A percentile compares a stretch with the other conserved stretches of the same genome.
phyloP scores from a whole-genome alignment of 2,113 vertebrate genomes.

The Miniopterus natalensis region DNA sequence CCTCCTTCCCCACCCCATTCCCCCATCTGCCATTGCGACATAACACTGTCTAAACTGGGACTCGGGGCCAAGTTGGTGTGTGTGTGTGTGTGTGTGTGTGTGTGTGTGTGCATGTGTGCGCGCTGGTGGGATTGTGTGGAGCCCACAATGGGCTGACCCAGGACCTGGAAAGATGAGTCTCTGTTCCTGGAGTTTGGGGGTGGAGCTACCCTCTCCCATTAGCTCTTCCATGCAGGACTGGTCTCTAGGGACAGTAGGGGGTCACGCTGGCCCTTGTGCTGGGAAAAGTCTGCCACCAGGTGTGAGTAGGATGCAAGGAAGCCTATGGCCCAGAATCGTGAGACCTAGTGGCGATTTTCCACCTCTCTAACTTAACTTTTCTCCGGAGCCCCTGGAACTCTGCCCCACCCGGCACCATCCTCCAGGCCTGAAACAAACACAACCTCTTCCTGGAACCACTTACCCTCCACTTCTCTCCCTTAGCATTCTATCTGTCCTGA shows the following conservation, averaged over 20 bases:
- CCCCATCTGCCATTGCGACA: background rate
- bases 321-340: background rate
- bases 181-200: background rate
- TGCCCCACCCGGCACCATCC: too few species aligned
- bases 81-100: background rate
- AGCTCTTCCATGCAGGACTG: background rate
- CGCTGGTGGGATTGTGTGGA: too few species aligned
- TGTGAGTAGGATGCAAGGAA: background rate
- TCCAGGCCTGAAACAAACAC: background rate
- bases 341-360: background rate
- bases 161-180: background rate
- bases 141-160: background rate
- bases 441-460: too few species aligned
- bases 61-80: background rate
- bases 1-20: background rate
- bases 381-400: background rate
- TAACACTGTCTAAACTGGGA: background rate
- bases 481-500: background rate
- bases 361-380: background rate
- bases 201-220: background rate
- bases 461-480: too few species aligned
- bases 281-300: background rate
- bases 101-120: rapidly evolving
- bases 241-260: background rate
- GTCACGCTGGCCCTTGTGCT: rapidly evolving